phyloP scores from a whole-genome alignment of 1,140 invertebrate genomes.

The Drosophila nannoptera region DNA sequence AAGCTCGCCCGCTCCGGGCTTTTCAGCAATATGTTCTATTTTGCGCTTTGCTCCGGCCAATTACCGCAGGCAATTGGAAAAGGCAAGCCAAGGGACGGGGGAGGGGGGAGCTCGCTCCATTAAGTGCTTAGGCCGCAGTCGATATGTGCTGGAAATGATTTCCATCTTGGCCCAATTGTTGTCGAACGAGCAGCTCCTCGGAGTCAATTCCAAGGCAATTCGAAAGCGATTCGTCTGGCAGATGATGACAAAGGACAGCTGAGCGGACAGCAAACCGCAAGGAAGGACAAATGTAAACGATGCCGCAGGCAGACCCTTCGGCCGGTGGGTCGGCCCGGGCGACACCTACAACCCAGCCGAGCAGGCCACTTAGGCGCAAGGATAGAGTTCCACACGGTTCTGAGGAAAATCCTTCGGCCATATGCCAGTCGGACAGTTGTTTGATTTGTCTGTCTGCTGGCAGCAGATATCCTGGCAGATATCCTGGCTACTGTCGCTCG shows the following conservation, averaged over 20 bases:
- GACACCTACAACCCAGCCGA: constrained; percentile 56
- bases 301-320: constrained; percentile 43
- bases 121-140: not conserved
- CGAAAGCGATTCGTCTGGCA: constrained; percentile 51
- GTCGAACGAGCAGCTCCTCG: constrained; percentile 12
- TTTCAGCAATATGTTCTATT: constrained; percentile 77
- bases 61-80: constrained; percentile 39
- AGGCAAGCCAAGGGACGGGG: constrained; percentile 20
- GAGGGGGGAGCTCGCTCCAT: not conserved
- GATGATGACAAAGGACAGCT: constrained; percentile 42
- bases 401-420: constrained; percentile 52
- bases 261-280: constrained; percentile 61
- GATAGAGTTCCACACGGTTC: constrained; percentile 55
- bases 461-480: constrained; percentile 30
- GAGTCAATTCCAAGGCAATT: constrained; percentile 55
- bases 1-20: constrained; percentile 71
- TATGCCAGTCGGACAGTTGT: constrained; percentile 66
- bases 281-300: constrained; percentile 72
- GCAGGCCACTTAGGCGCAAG: not conserved
- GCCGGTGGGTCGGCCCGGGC: constrained; percentile 61
- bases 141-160: not conserved
- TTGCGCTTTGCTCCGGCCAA: constrained; percentile 44
- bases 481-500: constrained; percentile 41
- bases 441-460: constrained; percentile 44
- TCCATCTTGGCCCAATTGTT: not conserved